Evolutionary conservation across 1,140 invertebrate species (phyloP).

Genomic region (Dreissena rostriformis): DNA sequence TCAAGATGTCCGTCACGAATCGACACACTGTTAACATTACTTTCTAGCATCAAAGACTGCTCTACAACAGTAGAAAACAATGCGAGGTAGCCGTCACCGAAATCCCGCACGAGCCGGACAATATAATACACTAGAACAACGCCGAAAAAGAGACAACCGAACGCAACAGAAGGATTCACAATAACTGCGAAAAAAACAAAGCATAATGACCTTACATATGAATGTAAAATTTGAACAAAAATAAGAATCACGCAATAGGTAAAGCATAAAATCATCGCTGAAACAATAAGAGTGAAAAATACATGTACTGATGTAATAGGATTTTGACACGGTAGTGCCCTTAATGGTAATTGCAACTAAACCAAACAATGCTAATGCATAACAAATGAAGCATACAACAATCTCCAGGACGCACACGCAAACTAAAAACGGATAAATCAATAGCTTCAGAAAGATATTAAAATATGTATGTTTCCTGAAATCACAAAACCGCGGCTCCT

Average conservation of each 20-base stretch:
- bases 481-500: background rate
- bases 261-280: background rate
- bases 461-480: background rate
- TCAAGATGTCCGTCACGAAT: background rate
- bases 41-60: background rate
- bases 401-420: background rate
- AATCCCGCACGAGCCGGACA: constrained; percentile 7
- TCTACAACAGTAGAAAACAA: constrained; percentile 16
- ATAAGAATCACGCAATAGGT: background rate
- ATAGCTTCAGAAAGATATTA: background rate
- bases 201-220: background rate
- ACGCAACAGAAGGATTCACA: constrained; percentile 23
- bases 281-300: background rate
- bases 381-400: background rate
- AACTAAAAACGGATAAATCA: constrained; percentile 7
- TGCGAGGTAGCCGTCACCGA: constrained; percentile 17
- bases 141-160: constrained; percentile 29
- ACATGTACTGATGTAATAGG: background rate
- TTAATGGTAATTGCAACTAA: constrained; percentile 3
- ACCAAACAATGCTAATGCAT: constrained; percentile 22
- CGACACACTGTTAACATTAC: background rate
- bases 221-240: constrained; percentile 21
- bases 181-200: constrained; percentile 28
- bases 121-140: constrained; percentile 13
- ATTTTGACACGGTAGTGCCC: background rate